Evolutionary conservation across 2,888 invertebrate genomes (phyloP).

Genomic region (Limenitis camilla): DNA sequence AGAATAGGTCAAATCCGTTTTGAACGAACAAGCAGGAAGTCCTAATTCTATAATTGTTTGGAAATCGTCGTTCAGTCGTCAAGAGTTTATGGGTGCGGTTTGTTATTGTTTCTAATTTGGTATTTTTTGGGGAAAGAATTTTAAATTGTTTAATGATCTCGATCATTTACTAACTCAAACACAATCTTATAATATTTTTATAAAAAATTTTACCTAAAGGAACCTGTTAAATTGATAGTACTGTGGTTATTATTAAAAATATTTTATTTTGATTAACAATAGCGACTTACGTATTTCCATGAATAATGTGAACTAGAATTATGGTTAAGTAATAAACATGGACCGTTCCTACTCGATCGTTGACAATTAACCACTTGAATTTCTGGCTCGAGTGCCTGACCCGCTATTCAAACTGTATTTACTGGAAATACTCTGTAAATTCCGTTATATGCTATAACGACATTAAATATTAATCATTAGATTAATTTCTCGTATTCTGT

Average conservation of each 20-base stretch:
- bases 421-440: constrained; percentile 13
- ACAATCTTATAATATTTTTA: no score
- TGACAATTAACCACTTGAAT: constrained; percentile 42
- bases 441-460: no score
- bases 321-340: constrained; percentile 2
- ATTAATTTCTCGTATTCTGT: no score
- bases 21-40: constrained; percentile 44
- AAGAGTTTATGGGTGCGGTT: constrained; percentile 16
- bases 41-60: constrained; percentile 65
- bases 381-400: constrained; percentile 24
- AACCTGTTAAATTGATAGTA: no score
- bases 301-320: background rate
- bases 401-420: constrained; percentile 17
- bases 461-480: background rate
- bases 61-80: constrained; percentile 28
- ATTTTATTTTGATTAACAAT: background rate
- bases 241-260: no score
- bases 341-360: constrained; percentile 6
- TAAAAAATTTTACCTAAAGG: no score
- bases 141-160: no score
- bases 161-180: no score
- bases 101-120: constrained; percentile 12
- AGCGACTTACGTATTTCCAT: background rate
- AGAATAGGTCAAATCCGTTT: constrained; percentile 29
- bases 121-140: no score